Percentiles rank a stretch among this genome's conserved stretches.
Conservation (phyloP, 2,113 vertebrate genomes). For the Chelonoidis abingdonii region DNA sequence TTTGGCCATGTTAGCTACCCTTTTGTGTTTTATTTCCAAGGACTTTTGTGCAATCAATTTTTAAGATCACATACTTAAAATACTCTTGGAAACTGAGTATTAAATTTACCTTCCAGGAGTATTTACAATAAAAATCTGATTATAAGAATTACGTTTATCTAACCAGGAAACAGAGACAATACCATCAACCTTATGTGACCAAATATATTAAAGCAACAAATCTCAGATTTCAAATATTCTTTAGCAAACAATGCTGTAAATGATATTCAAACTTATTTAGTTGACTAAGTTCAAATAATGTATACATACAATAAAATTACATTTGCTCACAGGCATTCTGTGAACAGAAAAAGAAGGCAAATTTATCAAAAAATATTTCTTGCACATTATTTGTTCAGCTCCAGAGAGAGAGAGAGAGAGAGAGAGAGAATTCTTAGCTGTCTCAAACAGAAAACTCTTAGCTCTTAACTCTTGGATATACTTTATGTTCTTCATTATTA, state of each 20-base stretch:
- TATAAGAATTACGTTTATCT: accelerated
- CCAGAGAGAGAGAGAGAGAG: not conserved
- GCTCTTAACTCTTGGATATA: not conserved
- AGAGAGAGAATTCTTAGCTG: not conserved
- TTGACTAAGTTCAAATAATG: not conserved
- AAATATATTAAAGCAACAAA: not conserved
- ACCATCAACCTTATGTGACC: not conserved
- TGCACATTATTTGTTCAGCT: not conserved
- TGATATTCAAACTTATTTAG: not conserved
- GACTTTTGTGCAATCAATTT: not conserved
- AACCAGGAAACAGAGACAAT: not conserved
- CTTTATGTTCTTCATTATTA: not conserved
- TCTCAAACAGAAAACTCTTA: not conserved
- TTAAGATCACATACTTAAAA: not conserved
- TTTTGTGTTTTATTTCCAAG: not conserved
- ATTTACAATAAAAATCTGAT: not conserved
- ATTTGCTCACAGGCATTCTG: not conserved
- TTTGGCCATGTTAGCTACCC: not conserved
- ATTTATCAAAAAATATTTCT: not conserved
- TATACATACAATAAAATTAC: not conserved
- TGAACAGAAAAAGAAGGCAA: not conserved
- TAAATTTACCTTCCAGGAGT: not conserved
- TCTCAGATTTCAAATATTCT: not conserved
- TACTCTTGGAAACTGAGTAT: not conserved
- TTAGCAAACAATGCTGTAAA: not conserved